phyloP scores from a whole-genome alignment of 1,140 invertebrate genomes.

The Drosophila asahinai region DNA sequence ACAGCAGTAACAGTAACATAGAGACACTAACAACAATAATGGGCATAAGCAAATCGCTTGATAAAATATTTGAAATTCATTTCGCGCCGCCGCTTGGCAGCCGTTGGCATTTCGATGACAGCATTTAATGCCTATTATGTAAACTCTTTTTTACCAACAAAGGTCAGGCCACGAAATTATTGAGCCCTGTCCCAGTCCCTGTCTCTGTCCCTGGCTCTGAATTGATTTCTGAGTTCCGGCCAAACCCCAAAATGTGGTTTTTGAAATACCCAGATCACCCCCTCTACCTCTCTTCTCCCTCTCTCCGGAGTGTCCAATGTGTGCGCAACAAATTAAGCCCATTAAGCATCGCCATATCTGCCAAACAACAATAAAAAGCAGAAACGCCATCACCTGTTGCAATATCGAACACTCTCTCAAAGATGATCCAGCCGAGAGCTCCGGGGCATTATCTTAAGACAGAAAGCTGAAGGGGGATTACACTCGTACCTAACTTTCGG shows the following conservation, averaged over 20 bases:
- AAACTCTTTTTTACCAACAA: constrained; percentile 58
- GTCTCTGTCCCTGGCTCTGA: constrained; percentile 6
- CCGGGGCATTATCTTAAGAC: constrained; percentile 19
- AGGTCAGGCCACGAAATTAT: constrained; percentile 53
- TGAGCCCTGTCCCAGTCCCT: constrained; percentile 11
- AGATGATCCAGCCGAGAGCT: constrained; percentile 37
- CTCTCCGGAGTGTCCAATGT: not conserved
- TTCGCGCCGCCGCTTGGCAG: constrained; percentile 62
- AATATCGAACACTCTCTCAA: constrained; percentile 35
- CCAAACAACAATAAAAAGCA: constrained; percentile 6
- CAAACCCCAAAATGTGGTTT: constrained; percentile 50
- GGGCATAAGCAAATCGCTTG: constrained; percentile 58
- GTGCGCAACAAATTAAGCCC: constrained; percentile 57
- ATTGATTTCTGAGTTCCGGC: constrained; percentile 57
- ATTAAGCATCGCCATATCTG: constrained; percentile 38
- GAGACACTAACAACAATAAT: constrained; percentile 1
- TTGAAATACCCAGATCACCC: constrained; percentile 36
- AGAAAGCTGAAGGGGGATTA: not conserved
- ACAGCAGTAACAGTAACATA: constrained; percentile 27
- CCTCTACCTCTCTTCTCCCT: not conserved
- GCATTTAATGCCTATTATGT: constrained; percentile 77
- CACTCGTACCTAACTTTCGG: constrained; percentile 16
- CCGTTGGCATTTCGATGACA: constrained; percentile 73
- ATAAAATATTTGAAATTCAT: constrained; percentile 77
- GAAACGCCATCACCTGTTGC: constrained; percentile 45